Evolutionary conservation across 2,888 invertebrate genomes (phyloP), one percentile per base, ranked within the genome.

Genomic region (Bhutanitis thaidina): DNA sequence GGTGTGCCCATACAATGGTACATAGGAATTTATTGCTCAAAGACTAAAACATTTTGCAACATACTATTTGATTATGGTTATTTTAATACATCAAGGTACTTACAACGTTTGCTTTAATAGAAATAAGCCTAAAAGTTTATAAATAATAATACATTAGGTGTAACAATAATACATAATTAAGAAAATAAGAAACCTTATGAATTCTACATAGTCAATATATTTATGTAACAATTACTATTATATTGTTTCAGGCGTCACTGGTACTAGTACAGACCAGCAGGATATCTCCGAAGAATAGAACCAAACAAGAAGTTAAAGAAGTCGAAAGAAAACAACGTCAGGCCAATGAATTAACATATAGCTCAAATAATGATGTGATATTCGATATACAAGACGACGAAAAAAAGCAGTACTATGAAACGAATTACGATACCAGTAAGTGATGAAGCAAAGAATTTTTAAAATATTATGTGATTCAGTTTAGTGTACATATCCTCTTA

Each of bases 381-480:
- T 91, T 94, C 15, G 91, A 93, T 66, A 94, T 95, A 53, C 91
- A 92, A 65, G 94, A 95, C 69, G 90, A 91, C 50, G 93, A 93
- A 66, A 94, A 94, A 74, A 92, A 91, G 48, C 94, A 95, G 78
- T 95, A 95, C 71, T 92, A 93, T 61, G 93, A 93, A 67, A 94
- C 94, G 62, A 94, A 95, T 74, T 93, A 93, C 72, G 92, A 94
- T 66, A 93, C 92, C 61, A 94, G 95, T 94, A 83, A 93, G 93
- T 90, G 54, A 13, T n/a, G n/a, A n/a, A n/a, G n/a, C n/a, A n/a
- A n/a, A n/a, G n/a, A n/a, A n/a, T n/a, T n/a, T n/a, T n/a, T n/a
- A n/a, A n/a, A n/a, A n/a, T n/a, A n/a, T n/a, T n/a, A n/a, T n/a
- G n/a, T n/a, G n/a, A n/a, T n/a, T n/a, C n/a, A n/a, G n/a, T n/a